Percentiles rank a stretch among this genome's conserved stretches.
These are phyloP conservation scores for Thumatha senex DNA, from an alignment of 2,888 invertebrate genomes.

Conservation along the genomic window DNA sequence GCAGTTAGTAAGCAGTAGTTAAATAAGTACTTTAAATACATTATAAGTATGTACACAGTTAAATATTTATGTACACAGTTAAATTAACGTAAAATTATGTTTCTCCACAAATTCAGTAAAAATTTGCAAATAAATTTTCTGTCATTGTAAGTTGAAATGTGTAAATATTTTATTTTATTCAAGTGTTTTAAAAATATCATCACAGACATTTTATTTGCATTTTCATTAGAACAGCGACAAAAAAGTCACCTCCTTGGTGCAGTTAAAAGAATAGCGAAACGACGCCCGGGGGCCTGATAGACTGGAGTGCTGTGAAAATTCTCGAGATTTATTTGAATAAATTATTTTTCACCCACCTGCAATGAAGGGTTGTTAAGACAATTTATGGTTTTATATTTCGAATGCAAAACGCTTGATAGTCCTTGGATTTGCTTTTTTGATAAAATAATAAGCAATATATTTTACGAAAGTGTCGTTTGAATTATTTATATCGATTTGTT, in stretches of 20 bases:
- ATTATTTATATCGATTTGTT: neutral
- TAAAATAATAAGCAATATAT: constrained; percentile 6
- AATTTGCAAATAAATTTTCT: neutral
- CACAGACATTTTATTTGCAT: constrained; percentile 56
- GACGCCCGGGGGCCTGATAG: constrained; percentile 70
- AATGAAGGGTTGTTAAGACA: constrained; percentile 74
- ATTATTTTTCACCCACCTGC: constrained; percentile 78
- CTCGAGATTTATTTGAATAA: constrained; percentile 80
- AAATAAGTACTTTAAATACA: no score
- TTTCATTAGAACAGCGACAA: constrained; percentile 68
- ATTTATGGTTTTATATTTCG: constrained; percentile 62
- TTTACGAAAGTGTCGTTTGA: neutral
- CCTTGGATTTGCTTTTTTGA: constrained; percentile 17
- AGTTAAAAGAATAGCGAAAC: constrained; percentile 73
- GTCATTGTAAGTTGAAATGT: neutral
- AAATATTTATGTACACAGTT: no score
- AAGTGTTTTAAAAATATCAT: constrained; percentile 37
- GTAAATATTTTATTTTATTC: neutral
- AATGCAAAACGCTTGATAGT: constrained; percentile 29
- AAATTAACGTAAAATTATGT: no score
- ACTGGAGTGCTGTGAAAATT: constrained; percentile 61
- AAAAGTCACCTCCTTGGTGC: constrained; percentile 61
- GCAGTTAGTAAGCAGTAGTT: no score
- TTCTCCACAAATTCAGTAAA: neutral
- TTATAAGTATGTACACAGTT: no score